phyloP scores from a whole-genome alignment of 2,113 vertebrate species.

The Oncorhynchus masou region DNA sequence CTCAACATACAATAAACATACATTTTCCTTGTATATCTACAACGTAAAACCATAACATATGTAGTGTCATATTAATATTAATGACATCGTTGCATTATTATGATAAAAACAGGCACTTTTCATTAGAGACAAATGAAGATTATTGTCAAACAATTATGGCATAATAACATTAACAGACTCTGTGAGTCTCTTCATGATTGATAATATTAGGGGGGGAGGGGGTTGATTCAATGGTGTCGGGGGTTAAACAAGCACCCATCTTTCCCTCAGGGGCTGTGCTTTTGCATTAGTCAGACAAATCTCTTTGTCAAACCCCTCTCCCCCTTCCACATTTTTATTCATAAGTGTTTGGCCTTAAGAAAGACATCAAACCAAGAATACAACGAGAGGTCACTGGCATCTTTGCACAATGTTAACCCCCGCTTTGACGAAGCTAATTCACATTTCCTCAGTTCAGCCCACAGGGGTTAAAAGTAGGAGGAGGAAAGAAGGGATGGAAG shows the following conservation, averaged over 20 bases:
- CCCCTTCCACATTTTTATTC: conserved; percentile 73
- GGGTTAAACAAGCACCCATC: conserved; percentile 62
- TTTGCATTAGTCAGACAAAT: conserved; percentile 75
- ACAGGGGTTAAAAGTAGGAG: conserved; percentile 55
- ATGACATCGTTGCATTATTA: conserved; percentile 60
- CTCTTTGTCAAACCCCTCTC: conserved; percentile 68
- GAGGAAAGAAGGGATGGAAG: conserved; percentile 35
- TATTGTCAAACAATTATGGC: conserved; percentile 68
- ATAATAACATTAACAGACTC: conserved; percentile 67
- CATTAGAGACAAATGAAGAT: conserved; percentile 72
- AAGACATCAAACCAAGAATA: conserved; percentile 79
- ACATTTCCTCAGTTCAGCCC: conserved; percentile 77
- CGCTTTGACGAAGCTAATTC: conserved; percentile 77
- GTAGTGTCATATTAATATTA: conserved; percentile 54
- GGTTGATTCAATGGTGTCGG: conserved; percentile 57
- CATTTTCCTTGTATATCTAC: conserved; percentile 31
- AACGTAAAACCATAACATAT: conserved; percentile 23
- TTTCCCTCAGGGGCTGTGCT: conserved; percentile 63
- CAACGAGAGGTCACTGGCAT: conserved; percentile 72
- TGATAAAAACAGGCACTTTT: conserved; percentile 68
- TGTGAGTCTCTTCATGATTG: conserved; percentile 65
- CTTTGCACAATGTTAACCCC: conserved; percentile 76
- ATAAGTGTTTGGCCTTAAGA: conserved; percentile 73
- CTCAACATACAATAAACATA: conserved; percentile 29
- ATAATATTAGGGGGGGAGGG: conserved; percentile 41